Evolutionary conservation across 2,797 vertebrate genomes (phyloP).

Genomic region (Poecilia wingei): DNA sequence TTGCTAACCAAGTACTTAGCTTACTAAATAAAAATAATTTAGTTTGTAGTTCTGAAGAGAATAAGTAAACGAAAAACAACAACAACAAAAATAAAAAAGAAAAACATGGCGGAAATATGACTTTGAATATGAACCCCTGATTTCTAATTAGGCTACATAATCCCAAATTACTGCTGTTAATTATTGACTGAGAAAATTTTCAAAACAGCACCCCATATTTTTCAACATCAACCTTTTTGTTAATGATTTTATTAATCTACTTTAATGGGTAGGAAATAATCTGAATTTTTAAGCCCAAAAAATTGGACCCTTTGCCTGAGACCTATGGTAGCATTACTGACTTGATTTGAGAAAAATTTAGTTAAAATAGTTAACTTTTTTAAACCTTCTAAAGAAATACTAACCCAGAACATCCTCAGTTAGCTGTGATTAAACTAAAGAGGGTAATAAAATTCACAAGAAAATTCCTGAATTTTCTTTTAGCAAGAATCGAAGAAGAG

Average conservation of each 20-base stretch:
- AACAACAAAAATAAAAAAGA: neutral
- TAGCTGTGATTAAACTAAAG: neutral
- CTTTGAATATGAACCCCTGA: neutral
- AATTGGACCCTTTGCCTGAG: neutral
- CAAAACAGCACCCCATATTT: neutral
- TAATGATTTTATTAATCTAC: neutral
- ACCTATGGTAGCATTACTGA: neutral
- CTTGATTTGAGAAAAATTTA: neutral
- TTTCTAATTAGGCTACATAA: too few species aligned
- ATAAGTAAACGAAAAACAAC: neutral
- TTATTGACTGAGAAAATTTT: too few species aligned
- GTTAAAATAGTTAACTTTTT: neutral
- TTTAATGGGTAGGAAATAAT: neutral
- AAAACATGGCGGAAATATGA: neutral
- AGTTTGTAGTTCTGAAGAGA: neutral
- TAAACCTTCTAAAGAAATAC: neutral
- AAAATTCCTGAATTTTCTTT: neutral
- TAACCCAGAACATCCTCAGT: neutral
- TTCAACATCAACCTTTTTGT: neutral
- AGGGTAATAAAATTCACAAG: neutral
- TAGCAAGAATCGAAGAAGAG: slow-evolving; percentile 14
- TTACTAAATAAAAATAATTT: neutral
- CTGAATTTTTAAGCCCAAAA: too few species aligned
- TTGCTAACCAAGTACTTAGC: neutral
- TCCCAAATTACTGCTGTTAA: too few species aligned